These are phyloP conservation scores for Yponomeuta malinellus DNA, from an alignment of 2,888 invertebrate species.

Conservation along the genomic window DNA sequence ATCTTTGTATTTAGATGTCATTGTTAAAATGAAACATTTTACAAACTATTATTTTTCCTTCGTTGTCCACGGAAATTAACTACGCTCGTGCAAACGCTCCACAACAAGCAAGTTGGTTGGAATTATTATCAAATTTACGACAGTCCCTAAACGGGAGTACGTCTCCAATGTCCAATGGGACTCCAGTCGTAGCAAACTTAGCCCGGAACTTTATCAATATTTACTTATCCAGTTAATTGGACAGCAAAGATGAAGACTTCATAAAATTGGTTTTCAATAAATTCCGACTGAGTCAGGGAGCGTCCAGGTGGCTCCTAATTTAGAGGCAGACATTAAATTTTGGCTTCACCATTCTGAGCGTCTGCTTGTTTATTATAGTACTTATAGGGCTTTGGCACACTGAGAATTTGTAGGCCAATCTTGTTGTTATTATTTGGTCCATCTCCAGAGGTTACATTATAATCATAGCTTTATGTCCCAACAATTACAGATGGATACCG, in stretches of 20 bases:
- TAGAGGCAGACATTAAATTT: neutral
- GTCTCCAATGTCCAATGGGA: neutral
- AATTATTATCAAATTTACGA: conserved; percentile 15
- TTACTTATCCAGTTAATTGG: conserved; percentile 10
- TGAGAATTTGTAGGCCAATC: too few relatives aligned
- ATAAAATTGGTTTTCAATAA: conserved; percentile 1
- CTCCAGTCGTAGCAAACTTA: neutral
- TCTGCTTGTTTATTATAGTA: neutral
- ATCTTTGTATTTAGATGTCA: too few relatives aligned
- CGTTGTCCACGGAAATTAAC: neutral
- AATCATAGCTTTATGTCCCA: too few relatives aligned
- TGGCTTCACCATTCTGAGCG: neutral
- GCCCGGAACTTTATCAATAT: conserved; percentile 7
- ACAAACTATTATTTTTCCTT: too few relatives aligned
- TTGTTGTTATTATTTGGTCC: too few relatives aligned
- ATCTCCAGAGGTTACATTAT: too few relatives aligned
- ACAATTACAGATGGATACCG: too few relatives aligned
- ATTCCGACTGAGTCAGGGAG: neutral
- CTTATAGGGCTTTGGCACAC: too few relatives aligned
- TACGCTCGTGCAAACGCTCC: conserved; percentile 5
- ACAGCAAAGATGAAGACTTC: neutral
- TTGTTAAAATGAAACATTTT: too few relatives aligned
- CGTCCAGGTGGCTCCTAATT: neutral
- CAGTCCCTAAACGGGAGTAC: conserved; percentile 1
- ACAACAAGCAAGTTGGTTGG: neutral